phyloP scores from a whole-genome alignment of 2,797 vertebrate genomes.

The Phyllotis vaccarum region DNA sequence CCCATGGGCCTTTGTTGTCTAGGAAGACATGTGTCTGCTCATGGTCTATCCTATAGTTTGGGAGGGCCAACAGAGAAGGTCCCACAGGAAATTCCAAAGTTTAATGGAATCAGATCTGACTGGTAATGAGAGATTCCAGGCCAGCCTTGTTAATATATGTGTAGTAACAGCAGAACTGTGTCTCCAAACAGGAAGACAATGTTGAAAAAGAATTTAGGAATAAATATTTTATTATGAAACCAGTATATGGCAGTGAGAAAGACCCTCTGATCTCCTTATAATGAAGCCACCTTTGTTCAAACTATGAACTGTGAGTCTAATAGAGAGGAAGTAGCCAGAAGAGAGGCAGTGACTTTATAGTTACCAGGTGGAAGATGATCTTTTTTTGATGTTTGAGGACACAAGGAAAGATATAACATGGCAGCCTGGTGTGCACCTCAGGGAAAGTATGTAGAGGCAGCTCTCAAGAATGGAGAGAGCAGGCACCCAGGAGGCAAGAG shows the following conservation, averaged over 20 bases:
- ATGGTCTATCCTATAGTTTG: background rate
- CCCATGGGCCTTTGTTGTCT: background rate
- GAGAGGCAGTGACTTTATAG: background rate
- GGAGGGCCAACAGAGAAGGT: background rate
- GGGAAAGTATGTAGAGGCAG: background rate
- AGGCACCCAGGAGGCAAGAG: background rate
- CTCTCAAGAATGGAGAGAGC: background rate
- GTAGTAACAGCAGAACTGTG: background rate
- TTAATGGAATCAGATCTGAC: background rate
- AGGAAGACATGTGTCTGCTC: background rate
- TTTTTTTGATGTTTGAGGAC: background rate
- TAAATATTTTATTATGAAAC: constrained; percentile 8
- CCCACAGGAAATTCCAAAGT: background rate
- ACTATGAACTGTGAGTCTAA: background rate
- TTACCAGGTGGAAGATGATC: background rate
- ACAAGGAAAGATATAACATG: background rate
- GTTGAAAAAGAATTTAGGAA: background rate
- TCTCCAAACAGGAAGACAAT: background rate
- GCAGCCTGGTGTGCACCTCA: too few species aligned
- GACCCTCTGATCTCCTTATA: background rate
- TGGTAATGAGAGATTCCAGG: background rate
- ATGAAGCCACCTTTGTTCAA: background rate
- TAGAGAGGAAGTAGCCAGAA: background rate
- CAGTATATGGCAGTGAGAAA: background rate
- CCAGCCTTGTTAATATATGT: background rate